Conservation (phyloP, 2,888 invertebrate species). For the Mallateleia sp. region DNA sequence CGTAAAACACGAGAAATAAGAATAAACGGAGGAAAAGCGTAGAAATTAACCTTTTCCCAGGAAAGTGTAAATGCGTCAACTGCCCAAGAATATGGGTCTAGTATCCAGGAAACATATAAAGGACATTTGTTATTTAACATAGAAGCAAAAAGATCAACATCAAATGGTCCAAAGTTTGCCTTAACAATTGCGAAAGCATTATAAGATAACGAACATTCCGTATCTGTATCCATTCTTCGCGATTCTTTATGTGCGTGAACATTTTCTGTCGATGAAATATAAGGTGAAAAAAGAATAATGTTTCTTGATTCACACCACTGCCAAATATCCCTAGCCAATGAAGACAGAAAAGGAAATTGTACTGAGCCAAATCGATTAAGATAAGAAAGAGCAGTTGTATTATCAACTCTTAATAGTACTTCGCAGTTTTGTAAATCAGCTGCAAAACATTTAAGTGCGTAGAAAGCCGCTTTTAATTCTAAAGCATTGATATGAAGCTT, state of each 20-base stretch:
- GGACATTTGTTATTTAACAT: neutral
- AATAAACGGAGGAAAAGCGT: conserved; percentile 3
- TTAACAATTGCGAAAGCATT: neutral
- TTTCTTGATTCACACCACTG: conserved; percentile 38
- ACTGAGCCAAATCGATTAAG: conserved; percentile 23
- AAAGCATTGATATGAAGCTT: neutral
- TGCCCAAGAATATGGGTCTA: neutral
- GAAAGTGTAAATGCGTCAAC: neutral
- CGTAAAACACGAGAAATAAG: neutral
- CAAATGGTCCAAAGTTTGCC: neutral
- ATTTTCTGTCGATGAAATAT: conserved; percentile 4
- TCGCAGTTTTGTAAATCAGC: neutral
- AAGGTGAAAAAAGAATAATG: conserved; percentile 4
- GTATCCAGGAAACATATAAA: neutral
- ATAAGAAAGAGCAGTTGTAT: conserved; percentile 14
- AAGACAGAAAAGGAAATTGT: neutral
- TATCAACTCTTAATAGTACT: conserved; percentile 22
- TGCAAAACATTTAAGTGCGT: conserved; percentile 19
- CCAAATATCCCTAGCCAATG: conserved; percentile 20
- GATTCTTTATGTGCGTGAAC: neutral
- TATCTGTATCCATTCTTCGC: conserved; percentile 7
- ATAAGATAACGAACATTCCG: neutral
- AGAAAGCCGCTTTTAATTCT: neutral
- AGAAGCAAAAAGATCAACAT: conserved; percentile 1
- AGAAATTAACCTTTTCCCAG: neutral